Evolutionary conservation across 2,113 vertebrate genomes (phyloP).

Genomic region (Stegostoma tigrinum): DNA sequence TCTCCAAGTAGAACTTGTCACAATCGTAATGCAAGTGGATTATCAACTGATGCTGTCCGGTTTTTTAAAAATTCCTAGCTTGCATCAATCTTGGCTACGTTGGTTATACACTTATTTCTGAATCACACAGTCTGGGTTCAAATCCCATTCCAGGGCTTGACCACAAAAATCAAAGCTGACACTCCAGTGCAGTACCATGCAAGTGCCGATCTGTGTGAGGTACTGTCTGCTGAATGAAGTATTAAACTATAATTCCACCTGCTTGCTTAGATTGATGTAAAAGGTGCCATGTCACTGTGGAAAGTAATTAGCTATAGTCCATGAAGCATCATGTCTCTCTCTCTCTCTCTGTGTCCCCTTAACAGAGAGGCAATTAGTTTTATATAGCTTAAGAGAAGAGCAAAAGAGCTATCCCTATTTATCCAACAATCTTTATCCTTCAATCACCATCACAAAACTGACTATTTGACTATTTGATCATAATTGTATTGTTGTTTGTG

Average conservation of each 20-base stretch:
- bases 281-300: not conserved
- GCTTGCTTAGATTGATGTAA: not conserved
- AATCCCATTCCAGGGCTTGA: not conserved
- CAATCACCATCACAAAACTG: not conserved
- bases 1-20: not conserved
- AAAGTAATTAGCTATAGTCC: not conserved
- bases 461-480: not conserved
- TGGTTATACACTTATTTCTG: not conserved
- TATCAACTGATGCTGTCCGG: not conserved
- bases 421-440: not conserved
- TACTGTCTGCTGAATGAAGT: not conserved
- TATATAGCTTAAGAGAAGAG: not conserved
- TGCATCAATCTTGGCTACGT: not conserved
- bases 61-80: not conserved
- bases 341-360: too few relatives aligned
- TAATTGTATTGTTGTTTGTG: not conserved
- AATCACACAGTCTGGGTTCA: not conserved
- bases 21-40: not conserved
- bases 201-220: too few relatives aligned
- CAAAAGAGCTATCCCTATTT: not conserved
- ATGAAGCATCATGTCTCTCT: not conserved
- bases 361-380: too few relatives aligned
- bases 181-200: too few relatives aligned
- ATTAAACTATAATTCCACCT: not conserved
- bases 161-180: not conserved